Percentiles rank a stretch among this genome's conserved stretches.
These are phyloP conservation scores for Deilephila porcellus DNA, from an alignment of 2,888 invertebrate genomes.

Conservation along the genomic window DNA sequence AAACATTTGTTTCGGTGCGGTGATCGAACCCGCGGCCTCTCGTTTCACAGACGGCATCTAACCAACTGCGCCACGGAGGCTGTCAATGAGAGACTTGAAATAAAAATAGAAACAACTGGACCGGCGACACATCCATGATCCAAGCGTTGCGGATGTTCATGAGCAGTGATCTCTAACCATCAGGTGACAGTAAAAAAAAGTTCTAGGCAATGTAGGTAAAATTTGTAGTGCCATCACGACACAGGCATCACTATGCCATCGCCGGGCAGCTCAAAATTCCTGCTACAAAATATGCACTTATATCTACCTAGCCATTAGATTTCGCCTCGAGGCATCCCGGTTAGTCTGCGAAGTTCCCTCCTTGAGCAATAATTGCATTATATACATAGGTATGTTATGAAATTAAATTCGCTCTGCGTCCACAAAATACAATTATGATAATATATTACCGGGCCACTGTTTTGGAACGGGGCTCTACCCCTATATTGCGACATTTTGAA, in stretches of 20 bases:
- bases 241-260: neutral
- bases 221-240: too few relatives aligned
- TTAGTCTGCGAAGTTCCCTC: neutral
- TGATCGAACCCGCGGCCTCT: too few relatives aligned
- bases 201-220: neutral
- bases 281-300: neutral
- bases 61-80: too few relatives aligned
- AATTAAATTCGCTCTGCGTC: conserved; percentile 27
- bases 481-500: neutral
- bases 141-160: too few relatives aligned
- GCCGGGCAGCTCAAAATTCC: neutral
- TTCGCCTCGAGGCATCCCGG: neutral
- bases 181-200: too few relatives aligned
- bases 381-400: conserved; percentile 24
- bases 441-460: conserved; percentile 13
- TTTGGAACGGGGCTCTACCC: conserved; percentile 3
- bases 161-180: too few relatives aligned
- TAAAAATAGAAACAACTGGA: too few relatives aligned
- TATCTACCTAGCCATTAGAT: neutral
- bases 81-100: too few relatives aligned
- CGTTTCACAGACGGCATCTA: too few relatives aligned
- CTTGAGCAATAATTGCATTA: conserved; percentile 27
- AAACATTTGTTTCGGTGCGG: too few relatives aligned
- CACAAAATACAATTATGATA: conserved; percentile 31
- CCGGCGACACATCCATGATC: too few relatives aligned